Evolutionary conservation across 2,113 vertebrate genomes (phyloP).

Genomic region (Oreochromis tanganicae): DNA sequence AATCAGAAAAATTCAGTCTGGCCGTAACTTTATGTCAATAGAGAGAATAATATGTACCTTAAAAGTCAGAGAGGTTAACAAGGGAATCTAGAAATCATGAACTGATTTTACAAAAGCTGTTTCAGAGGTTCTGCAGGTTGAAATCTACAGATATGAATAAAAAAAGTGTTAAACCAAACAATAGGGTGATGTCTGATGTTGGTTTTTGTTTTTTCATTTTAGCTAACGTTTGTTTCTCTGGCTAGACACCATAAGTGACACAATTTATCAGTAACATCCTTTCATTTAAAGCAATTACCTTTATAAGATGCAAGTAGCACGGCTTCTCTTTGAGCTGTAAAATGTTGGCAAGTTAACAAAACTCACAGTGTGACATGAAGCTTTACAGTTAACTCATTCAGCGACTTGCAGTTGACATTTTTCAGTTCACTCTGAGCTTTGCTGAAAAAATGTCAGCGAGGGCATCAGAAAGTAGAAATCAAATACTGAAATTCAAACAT

Average conservation of each 20-base stretch:
- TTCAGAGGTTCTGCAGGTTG: not conserved
- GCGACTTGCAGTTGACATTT: not conserved
- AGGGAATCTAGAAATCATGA: not conserved
- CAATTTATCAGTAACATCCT: not conserved
- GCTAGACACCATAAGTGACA: not conserved
- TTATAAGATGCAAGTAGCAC: not conserved
- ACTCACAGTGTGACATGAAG: not conserved
- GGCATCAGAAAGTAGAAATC: not conserved
- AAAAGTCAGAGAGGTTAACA: not conserved
- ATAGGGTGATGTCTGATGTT: not conserved
- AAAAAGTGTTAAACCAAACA: not conserved
- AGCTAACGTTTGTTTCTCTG: not conserved
- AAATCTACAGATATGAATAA: not conserved
- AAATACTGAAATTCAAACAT: not conserved
- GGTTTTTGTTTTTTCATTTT: not conserved
- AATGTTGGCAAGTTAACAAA: not conserved
- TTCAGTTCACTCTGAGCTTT: not conserved
- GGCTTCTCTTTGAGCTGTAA: not conserved
- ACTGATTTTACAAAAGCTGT: not conserved
- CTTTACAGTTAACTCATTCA: not conserved
- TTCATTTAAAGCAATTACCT: not conserved
- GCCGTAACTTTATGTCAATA: rapidly evolving
- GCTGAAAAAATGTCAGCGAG: not conserved
- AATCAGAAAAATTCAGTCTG: not conserved
- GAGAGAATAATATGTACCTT: not conserved